These are phyloP conservation scores for Germaria angustata DNA, from an alignment of 2,888 invertebrate species.

Conservation along the genomic window DNA sequence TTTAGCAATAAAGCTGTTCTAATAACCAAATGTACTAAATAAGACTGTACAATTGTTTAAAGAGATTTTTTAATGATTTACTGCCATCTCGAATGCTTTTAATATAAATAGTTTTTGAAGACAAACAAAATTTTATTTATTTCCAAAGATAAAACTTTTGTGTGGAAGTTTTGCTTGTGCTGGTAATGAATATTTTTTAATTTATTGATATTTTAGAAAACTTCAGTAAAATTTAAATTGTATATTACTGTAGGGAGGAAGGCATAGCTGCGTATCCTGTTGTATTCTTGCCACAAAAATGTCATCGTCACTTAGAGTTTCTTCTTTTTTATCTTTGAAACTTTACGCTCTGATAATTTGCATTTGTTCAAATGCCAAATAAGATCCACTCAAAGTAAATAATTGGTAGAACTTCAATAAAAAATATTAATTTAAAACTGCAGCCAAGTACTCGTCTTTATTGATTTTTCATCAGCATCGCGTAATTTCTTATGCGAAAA, in stretches of 20 bases:
- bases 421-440: not conserved
- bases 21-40: not conserved
- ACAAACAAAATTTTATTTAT: not conserved
- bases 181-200: slow-evolving; percentile 15
- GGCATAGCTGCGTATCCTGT: not conserved
- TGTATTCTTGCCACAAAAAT: slow-evolving; percentile 29
- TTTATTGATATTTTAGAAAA: slow-evolving; percentile 1
- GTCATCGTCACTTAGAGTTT: slow-evolving; percentile 21
- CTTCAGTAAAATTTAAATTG: not conserved
- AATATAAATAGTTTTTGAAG: not conserved
- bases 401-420: not conserved
- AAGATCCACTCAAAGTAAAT: not conserved
- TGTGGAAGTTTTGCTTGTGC: not conserved
- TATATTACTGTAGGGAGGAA: not conserved
- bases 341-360: slow-evolving; percentile 53
- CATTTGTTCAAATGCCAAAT: slow-evolving; percentile 27
- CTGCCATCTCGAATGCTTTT: not conserved
- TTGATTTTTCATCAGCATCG: no score
- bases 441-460: no score
- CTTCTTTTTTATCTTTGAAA: slow-evolving; percentile 7
- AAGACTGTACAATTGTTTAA: not conserved
- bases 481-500: no score
- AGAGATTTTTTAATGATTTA: not conserved
- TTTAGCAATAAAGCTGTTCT: not conserved
- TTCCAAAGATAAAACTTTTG: not conserved